Evolutionary conservation across 2,113 vertebrate genomes (phyloP), one percentile per base, ranked within the genome.

Genomic region (Rhegmatorhina hoffmannsi): DNA sequence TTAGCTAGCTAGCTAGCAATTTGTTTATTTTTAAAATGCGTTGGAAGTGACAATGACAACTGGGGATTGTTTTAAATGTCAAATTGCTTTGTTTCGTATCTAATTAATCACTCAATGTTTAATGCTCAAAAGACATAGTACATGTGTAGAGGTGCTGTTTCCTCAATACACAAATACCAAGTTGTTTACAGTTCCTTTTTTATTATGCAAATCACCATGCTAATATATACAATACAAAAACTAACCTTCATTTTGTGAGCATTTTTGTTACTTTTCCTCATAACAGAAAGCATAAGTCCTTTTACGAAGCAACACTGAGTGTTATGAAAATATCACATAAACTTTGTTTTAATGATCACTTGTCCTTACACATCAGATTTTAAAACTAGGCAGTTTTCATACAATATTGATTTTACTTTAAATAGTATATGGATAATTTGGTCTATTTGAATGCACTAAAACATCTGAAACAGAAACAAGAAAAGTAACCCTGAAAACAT

Each of bases 11-110:
- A 91, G 40, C 10, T 83, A 84, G 40, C 46, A 81, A 90, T 89
- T 88, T 92, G n/a, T 87, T 96, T 95, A 43, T 95, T 96, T 89
- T 88, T 60, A 84, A 77, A 83, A 20, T 11, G 46, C 36, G 53
- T 23, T 70, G n/a, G 13, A 87, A 94, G 44, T 68, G 68, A 86
- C 47, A 91, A 90, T 4, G 34, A 47, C 76, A 93, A 77, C 18
- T 5, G 16, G 52, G 84, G 20, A 92, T 92, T 85, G 31, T 77
- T 93, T 87, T 72, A 94, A 92, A 95, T 85, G 49, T 85, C 85
- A 89, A 74, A 67, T 67, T 76, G 12, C 25, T 83, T 89, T 64
- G 55, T 69, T 94, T 90, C 84, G 7, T 82, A 88, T 76, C 4
- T 4, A 83, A 78, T 78, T 95, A 93, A 89, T 75, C 10, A 66